Conservation (phyloP, 2,797 vertebrate genomes). For the Spinus olivaceus region DNA sequence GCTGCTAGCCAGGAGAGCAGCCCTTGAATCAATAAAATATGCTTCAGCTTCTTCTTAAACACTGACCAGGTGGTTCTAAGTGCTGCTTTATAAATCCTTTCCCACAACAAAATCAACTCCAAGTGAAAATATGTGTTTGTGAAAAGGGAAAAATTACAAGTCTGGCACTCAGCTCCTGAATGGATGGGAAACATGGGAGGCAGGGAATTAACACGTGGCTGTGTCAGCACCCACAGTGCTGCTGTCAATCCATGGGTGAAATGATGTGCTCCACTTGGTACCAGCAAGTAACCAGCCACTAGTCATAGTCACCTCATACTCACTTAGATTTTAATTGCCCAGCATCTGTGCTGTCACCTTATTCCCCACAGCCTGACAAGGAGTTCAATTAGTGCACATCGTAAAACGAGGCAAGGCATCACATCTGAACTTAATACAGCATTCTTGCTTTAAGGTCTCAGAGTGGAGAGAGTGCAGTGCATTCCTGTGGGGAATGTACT, state of each 20-base stretch:
- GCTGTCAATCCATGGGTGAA: neutral
- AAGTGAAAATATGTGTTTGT: neutral
- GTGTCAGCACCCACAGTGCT: neutral
- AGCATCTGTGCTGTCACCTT: neutral
- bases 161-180: neutral
- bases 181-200: neutral
- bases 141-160: neutral
- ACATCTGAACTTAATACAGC: rapidly evolving
- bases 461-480: neutral
- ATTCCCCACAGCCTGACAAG: neutral
- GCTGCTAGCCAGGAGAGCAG: neutral
- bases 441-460: neutral
- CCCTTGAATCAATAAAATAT: neutral
- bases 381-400: neutral
- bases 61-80: slow-evolving; percentile 20
- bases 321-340: neutral
- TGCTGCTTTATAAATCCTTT: neutral
- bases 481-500: neutral
- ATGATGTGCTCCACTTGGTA: neutral
- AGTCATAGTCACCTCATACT: slow-evolving; percentile 4
- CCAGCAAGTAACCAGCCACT: neutral
- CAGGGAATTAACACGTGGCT: neutral
- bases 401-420: neutral
- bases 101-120: neutral
- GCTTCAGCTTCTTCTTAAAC: slow-evolving; percentile 15